A percentile compares a stretch with the other conserved stretches of the same genome.
Evolutionary conservation across 2,113 vertebrate genomes (phyloP).

Genomic region (Dryoscopus gambensis): DNA sequence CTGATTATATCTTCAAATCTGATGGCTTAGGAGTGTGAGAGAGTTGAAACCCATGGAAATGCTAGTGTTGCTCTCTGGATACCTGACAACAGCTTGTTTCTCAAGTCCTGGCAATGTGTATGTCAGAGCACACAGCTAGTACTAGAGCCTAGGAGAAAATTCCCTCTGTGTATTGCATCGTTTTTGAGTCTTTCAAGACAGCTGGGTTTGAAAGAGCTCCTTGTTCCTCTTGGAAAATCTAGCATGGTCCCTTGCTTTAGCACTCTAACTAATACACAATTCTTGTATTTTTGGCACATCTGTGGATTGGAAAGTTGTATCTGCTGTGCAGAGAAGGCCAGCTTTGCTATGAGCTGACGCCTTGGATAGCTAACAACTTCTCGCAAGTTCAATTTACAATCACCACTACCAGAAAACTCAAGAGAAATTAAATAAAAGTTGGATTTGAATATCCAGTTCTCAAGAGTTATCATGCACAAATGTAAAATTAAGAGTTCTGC

Average conservation of each 20-base stretch:
- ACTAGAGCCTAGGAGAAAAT: not conserved
- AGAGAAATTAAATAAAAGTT: not conserved
- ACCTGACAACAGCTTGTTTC: not conserved
- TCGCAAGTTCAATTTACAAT: not conserved
- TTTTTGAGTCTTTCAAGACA: not conserved
- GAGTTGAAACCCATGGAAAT: not conserved
- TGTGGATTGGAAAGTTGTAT: not conserved
- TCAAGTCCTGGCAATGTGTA: not conserved
- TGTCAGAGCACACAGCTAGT: accelerated
- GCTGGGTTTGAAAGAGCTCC: not conserved
- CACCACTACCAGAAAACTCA: not conserved
- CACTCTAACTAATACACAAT: not conserved
- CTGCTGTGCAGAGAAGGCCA: not conserved
- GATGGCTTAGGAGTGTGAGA: not conserved
- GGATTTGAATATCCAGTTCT: not conserved
- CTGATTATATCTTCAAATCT: not conserved
- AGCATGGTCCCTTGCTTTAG: not conserved
- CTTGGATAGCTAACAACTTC: not conserved
- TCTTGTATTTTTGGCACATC: not conserved
- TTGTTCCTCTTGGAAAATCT: not conserved
- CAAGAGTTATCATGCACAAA: not conserved
- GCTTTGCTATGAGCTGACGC: not conserved
- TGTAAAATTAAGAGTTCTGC: not conserved
- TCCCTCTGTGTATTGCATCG: not conserved
- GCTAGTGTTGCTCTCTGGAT: not conserved